Conservation (phyloP, 2,797 vertebrate species). For the Siniperca scherzeri region DNA sequence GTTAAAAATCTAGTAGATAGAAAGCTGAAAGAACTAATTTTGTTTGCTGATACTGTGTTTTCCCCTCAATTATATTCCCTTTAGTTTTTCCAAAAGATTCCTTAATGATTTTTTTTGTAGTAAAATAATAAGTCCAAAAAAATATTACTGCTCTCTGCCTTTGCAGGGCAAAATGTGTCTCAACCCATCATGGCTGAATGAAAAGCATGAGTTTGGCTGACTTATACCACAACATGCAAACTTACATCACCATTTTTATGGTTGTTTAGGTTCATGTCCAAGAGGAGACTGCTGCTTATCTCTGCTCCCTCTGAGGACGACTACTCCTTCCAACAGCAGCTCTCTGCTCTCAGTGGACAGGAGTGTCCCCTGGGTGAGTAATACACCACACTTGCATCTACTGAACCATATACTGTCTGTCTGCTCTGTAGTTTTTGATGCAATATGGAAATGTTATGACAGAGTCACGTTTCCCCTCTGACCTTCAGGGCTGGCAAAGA, state of each 20-base stretch:
- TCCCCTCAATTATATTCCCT: too few relatives aligned
- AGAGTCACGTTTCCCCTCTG: not conserved
- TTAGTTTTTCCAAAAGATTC: too few relatives aligned
- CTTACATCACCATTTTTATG: not conserved
- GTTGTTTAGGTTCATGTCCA: conserved; percentile 84
- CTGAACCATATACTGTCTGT: not conserved
- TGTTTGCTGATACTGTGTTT: too few relatives aligned
- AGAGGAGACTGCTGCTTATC: conserved; percentile 86
- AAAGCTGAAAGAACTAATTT: not conserved
- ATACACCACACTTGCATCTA: not conserved
- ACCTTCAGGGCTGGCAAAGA: not conserved
- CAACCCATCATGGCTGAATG: not conserved
- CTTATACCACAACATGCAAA: not conserved
- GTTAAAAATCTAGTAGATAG: not conserved
- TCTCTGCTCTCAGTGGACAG: conserved; percentile 82
- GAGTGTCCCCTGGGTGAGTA: conserved; percentile 84
- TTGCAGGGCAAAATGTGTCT: not conserved
- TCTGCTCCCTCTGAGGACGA: conserved; percentile 85
- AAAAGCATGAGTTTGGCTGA: not conserved
- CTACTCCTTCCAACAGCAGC: conserved; percentile 87
- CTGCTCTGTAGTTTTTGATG: not conserved
- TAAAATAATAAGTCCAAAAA: not conserved
- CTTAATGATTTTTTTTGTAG: too few relatives aligned
- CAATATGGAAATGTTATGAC: conserved; percentile 17
- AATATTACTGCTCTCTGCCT: not conserved